These are phyloP conservation scores for Odocoileus virginianus DNA, from an alignment of 2,113 vertebrate genomes.

Conservation along the genomic window DNA sequence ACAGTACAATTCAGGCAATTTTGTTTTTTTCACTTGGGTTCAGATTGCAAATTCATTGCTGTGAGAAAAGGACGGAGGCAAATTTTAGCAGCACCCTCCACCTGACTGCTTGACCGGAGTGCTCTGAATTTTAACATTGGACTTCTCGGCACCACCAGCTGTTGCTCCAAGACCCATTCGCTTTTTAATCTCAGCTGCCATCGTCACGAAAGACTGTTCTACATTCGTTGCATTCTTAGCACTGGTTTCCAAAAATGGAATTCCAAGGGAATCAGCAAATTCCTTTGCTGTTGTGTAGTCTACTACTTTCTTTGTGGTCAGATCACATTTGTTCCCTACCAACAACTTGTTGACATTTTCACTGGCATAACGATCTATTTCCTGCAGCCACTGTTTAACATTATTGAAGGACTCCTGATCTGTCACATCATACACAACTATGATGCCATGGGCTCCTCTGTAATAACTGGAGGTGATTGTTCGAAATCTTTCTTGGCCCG, in stretches of 20 bases:
- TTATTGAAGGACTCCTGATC: constrained; percentile 97
- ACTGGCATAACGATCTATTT: constrained; percentile 98
- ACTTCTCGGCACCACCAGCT: constrained; percentile 91
- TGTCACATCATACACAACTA: no score
- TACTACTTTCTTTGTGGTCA: constrained; percentile 98
- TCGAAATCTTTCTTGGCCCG: no score
- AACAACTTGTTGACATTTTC: constrained; percentile 99
- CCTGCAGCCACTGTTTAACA: constrained; percentile 99
- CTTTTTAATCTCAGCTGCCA: constrained; percentile 99
- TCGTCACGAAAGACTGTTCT: constrained; percentile 99
- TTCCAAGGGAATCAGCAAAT: constrained; percentile 95
- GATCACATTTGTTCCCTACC: constrained; percentile 97
- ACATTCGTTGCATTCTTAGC: constrained; percentile 98
- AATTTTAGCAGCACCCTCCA: constrained; percentile 94
- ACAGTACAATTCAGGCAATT: constrained; percentile 97
- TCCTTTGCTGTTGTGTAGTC: constrained; percentile 98
- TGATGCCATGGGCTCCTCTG: no score
- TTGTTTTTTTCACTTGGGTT: constrained; percentile 87
- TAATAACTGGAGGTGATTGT: no score
- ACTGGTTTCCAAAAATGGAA: constrained; percentile 98
- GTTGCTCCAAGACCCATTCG: constrained; percentile 96
- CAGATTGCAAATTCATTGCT: constrained; percentile 89
- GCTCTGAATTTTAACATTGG: constrained; percentile 98
- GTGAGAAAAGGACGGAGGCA: constrained; percentile 81
- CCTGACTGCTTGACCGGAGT: constrained; percentile 96